Conservation (phyloP, 2,888 invertebrate species). For the Polylopha cassiicola region DNA sequence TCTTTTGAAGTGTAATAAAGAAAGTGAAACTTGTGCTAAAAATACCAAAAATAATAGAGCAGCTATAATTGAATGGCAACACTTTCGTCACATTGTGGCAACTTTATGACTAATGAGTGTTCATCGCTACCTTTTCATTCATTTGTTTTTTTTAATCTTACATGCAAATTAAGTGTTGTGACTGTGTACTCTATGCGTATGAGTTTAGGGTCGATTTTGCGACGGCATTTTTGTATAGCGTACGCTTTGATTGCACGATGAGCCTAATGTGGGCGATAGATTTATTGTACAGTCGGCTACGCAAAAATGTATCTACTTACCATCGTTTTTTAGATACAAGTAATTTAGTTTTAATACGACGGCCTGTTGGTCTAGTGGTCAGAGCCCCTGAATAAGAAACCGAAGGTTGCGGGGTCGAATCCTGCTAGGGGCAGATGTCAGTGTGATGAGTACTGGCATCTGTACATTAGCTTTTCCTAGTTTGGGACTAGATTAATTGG, state of each 20-base stretch:
- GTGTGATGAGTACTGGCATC: too few species aligned
- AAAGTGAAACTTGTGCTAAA: conserved; percentile 18
- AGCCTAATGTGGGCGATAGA: conserved; percentile 18
- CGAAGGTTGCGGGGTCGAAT: too few species aligned
- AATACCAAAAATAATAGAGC: conserved; percentile 7
- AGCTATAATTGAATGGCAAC: conserved; percentile 15
- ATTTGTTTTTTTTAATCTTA: conserved; percentile 18
- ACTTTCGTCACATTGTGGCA: conserved; percentile 17
- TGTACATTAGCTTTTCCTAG: too few species aligned
- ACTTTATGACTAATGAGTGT: conserved; percentile 13
- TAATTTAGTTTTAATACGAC: too few species aligned
- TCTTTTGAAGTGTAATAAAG: too few species aligned
- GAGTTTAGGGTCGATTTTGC: not conserved
- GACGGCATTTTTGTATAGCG: not conserved
- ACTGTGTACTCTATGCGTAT: too few species aligned
- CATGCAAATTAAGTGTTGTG: too few species aligned
- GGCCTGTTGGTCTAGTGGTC: too few species aligned
- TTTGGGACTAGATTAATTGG: too few species aligned
- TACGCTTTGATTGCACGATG: conserved; percentile 7
- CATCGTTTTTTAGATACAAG: too few species aligned
- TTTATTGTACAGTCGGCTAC: conserved; percentile 14
- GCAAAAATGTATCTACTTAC: conserved; percentile 1
- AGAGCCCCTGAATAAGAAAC: too few species aligned
- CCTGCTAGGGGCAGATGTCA: too few species aligned
- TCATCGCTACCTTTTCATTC: conserved; percentile 19